These are phyloP conservation scores for Dipodomys ordii DNA, from an alignment of 2,113 vertebrate species.

Conservation along the genomic window DNA sequence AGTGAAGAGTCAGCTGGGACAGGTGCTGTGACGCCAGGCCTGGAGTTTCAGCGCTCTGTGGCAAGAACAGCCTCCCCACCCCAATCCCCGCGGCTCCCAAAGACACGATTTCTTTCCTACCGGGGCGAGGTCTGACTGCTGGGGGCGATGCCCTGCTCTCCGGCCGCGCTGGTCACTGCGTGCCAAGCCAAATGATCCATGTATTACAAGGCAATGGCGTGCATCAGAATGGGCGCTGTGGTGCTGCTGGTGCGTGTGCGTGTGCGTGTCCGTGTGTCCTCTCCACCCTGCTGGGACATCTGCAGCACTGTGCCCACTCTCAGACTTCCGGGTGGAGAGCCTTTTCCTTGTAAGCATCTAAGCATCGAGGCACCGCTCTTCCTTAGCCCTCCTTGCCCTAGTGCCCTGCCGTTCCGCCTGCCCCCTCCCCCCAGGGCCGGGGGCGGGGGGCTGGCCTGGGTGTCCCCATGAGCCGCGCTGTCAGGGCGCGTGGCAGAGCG, in stretches of 20 bases:
- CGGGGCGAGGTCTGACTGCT: too few relatives aligned
- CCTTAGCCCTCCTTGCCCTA: not conserved
- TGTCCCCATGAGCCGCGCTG: not conserved
- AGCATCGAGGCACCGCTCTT: not conserved
- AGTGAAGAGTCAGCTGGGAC: slow-evolving; percentile 1
- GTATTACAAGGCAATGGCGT: too few relatives aligned
- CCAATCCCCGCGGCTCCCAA: not conserved
- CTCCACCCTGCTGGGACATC: not conserved
- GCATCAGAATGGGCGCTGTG: too few relatives aligned
- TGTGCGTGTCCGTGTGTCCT: not conserved
- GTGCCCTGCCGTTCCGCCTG: not conserved
- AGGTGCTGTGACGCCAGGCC: not conserved
- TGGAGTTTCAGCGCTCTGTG: not conserved
- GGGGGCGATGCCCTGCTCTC: too few relatives aligned
- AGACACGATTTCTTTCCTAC: not conserved
- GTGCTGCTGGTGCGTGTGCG: too few relatives aligned
- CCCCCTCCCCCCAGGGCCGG: fast-evolving
- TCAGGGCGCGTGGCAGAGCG: not conserved
- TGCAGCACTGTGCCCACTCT: too few relatives aligned
- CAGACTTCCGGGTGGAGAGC: not conserved
- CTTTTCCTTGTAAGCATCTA: not conserved
- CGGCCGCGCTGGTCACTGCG: not conserved
- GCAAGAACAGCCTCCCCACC: not conserved
- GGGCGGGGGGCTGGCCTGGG: not conserved
- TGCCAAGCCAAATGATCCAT: not conserved